phyloP scores from a whole-genome alignment of 1,140 invertebrate genomes.

The Cydia splendana region DNA sequence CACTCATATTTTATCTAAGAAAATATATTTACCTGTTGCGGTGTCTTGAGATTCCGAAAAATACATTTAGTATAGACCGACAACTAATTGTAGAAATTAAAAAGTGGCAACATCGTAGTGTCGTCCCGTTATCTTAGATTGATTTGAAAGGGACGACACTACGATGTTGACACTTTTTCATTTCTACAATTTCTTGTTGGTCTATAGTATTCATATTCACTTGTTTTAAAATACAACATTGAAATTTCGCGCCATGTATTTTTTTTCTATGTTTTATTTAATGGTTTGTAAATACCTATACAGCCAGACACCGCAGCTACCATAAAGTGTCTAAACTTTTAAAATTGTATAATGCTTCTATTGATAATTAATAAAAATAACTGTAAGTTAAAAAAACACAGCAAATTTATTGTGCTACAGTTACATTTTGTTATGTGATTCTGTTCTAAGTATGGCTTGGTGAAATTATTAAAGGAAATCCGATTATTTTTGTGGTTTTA shows the following conservation, averaged over 20 bases:
- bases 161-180: no score
- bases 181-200: no score
- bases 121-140: no score
- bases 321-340: not conserved
- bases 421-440: slow-evolving; percentile 47
- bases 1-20: no score
- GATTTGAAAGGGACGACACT: no score
- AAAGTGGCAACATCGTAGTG: no score
- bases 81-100: no score
- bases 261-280: no score
- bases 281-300: not conserved
- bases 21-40: not conserved
- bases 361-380: not conserved
- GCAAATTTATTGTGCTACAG: slow-evolving; percentile 15
- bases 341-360: slow-evolving; percentile 30
- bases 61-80: no score
- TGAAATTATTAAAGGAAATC: slow-evolving; percentile 52
- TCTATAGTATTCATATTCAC: not conserved
- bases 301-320: slow-evolving; percentile 3
- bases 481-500: slow-evolving; percentile 37
- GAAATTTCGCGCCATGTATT: not conserved
- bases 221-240: not conserved
- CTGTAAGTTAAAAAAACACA: slow-evolving; percentile 34
- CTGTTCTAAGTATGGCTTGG: slow-evolving; percentile 46
- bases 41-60: not conserved